Percentiles rank a stretch among this genome's conserved stretches.
Evolutionary conservation across 1,140 invertebrate species (phyloP).

Genomic region (Probaryconus sp.): DNA sequence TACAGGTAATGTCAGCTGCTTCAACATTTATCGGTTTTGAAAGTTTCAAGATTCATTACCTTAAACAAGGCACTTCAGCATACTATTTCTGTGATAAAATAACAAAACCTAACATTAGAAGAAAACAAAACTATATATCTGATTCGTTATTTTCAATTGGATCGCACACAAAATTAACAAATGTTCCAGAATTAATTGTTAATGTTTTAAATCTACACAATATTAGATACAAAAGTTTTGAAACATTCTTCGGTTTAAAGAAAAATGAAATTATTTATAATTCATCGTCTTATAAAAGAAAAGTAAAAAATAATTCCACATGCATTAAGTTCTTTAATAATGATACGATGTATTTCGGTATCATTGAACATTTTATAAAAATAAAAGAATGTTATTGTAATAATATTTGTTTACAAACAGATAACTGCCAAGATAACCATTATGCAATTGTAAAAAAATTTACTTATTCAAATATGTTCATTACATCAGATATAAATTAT

Average conservation of each 20-base stretch:
- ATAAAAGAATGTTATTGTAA: not conserved
- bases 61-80: not conserved
- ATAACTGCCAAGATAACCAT: not conserved
- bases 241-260: not conserved
- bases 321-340: not conserved
- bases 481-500: no score
- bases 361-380: not conserved
- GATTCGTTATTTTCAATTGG: no score
- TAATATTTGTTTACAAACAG: not conserved
- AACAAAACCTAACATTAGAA: not conserved
- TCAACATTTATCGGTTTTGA: not conserved
- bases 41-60: not conserved
- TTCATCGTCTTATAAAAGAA: not conserved
- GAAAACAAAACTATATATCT: not conserved
- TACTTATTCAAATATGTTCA: no score
- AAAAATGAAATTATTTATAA: not conserved
- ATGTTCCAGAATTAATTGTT: not conserved
- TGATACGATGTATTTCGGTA: no score
- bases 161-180: not conserved
- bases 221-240: not conserved
- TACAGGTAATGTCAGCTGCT: not conserved
- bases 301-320: not conserved
- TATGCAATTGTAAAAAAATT: not conserved
- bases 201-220: not conserved
- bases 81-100: not conserved